phyloP scores from a whole-genome alignment of 2,113 vertebrate genomes.

The Labrus mixtus region DNA sequence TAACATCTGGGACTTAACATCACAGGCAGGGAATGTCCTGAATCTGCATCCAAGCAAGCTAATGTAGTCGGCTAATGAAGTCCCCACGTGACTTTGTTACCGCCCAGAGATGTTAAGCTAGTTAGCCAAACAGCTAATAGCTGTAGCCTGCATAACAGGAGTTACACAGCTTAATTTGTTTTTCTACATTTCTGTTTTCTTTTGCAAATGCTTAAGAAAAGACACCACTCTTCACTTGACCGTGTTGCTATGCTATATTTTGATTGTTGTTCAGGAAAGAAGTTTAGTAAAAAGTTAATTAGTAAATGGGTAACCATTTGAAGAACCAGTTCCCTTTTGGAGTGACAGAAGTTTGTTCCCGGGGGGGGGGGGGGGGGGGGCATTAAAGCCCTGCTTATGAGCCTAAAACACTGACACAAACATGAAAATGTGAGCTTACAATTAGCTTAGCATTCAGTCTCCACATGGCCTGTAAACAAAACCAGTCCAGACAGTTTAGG shows the following conservation, averaged over 20 bases:
- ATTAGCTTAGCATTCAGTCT: conserved; percentile 29
- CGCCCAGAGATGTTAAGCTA: neutral
- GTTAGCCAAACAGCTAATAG: neutral
- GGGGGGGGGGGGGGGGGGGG: conserved; percentile 5
- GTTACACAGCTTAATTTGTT: neutral
- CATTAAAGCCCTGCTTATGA: conserved; percentile 19
- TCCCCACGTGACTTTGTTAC: neutral
- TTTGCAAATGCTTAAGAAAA: too few species aligned
- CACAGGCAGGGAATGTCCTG: neutral
- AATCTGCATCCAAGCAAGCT: neutral
- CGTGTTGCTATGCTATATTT: neutral
- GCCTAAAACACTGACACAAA: conserved; percentile 20
- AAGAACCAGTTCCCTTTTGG: neutral
- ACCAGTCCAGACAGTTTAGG: conserved; percentile 49
- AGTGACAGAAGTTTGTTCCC: neutral
- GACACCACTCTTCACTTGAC: too few species aligned
- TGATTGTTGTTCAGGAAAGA: too few species aligned
- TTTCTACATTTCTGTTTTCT: too few species aligned
- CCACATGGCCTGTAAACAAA: conserved; percentile 47
- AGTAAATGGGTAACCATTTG: neutral
- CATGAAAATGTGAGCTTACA: conserved; percentile 2
- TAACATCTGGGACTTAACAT: neutral
- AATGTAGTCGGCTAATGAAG: neutral
- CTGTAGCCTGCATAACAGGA: neutral
- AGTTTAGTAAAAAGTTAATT: neutral